Percentiles rank a stretch among this genome's conserved stretches.
Conservation (phyloP, 1,140 invertebrate species). For the Berghia stephanieae region DNA sequence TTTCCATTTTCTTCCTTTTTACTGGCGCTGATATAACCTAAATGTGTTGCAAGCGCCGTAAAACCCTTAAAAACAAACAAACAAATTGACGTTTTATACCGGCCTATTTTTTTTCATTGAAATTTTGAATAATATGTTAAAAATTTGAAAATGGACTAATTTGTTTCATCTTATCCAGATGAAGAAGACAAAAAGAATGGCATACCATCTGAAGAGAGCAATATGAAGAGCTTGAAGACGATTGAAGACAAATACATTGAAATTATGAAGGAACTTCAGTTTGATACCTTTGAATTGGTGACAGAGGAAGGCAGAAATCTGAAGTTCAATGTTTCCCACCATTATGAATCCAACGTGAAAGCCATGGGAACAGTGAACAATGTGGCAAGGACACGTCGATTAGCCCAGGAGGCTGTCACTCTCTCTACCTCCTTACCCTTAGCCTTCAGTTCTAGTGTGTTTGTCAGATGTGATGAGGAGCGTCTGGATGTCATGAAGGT, state of each 20-base stretch:
- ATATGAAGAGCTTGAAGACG: conserved; percentile 32
- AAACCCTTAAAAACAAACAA: no score
- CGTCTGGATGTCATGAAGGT: conserved; percentile 95
- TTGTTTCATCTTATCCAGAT: no score
- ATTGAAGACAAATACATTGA: conserved; percentile 78
- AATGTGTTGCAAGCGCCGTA: no score
- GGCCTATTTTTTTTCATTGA: no score
- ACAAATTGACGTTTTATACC: no score
- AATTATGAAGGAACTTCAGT: conserved; percentile 88
- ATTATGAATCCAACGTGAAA: conserved; percentile 89
- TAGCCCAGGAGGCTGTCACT: conserved; percentile 95
- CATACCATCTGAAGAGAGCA: background rate
- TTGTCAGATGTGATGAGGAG: conserved; percentile 94
- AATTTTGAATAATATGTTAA: no score
- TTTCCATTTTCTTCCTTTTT: no score
- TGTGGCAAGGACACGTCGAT: conserved; percentile 86
- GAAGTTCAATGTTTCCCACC: conserved; percentile 87
- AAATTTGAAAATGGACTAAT: no score
- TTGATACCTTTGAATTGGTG: conserved; percentile 93
- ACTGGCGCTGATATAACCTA: no score
- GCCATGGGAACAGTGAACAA: conserved; percentile 83
- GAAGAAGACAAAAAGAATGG: conserved; percentile 5
- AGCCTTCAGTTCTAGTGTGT: conserved; percentile 93
- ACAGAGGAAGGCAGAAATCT: conserved; percentile 78
- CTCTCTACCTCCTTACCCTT: conserved; percentile 92